Base-by-base conservation (phyloP, 2,888 invertebrate genomes). In the Eugnorisma glareosa region DNA sequence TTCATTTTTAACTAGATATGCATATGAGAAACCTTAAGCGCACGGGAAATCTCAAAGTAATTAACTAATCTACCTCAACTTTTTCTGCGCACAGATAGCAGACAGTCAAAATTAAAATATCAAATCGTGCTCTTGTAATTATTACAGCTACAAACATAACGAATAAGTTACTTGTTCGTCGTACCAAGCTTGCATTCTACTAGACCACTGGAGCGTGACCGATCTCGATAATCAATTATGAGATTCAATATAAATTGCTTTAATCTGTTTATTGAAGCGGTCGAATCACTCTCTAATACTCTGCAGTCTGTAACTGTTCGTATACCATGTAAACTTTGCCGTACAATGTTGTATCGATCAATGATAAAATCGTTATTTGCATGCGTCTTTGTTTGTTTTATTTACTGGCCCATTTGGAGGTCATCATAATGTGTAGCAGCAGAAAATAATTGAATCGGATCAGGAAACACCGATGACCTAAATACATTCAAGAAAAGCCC, bases 181-280 rank as follows among this genome's bases (percentile, higher is more conserved):
- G 71, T 61, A 59, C 40, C 48, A 45, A 75, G 73, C 73, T 75
- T 40, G 72, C 80, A 84, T 81, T 86, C 84, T 83, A 72, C 73
- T 54, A 61, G 64, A 71, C 66, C 59, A 78, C n/a, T 83, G 72
- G 61, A 81, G 83, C 79, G 79, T 66, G 64, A 77, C 81, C 70
- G 79, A 73, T 84, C 75, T 76, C 73, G 69, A 82, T 83, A 83
- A 82, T 86, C 79, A 84, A 87, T 87, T 74, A 85, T 85, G 63
- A 75, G 86, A 75, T 75, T 78, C 78, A 82, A 84, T 84, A 75
- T 69, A 82, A 85, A 85, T 82, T 67, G 83, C 61, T 73, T 67
- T 70, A 77, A 40, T 78, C 48, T 72, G 78, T 78, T 54, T 82
- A 77, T 72, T 70, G 69, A 73, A 75, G 64, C 63, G 67, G 37